Conservation (phyloP, 2,113 vertebrate genomes). For the Cyprinodon brontotheroides region DNA sequence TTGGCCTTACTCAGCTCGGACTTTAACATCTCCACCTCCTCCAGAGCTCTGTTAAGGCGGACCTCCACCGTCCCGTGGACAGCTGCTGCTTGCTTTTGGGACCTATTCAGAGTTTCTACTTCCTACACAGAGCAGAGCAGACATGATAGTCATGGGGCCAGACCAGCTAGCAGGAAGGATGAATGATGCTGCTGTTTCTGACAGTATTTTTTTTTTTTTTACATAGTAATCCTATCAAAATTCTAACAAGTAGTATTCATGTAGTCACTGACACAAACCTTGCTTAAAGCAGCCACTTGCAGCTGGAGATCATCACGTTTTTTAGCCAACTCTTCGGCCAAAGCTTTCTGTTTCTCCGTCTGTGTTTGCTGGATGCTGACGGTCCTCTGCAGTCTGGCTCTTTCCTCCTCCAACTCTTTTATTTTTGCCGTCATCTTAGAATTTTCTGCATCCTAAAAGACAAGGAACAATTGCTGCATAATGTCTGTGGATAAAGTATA, state of each 20-base stretch:
- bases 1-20: conserved; percentile 85
- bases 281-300: conserved; percentile 82
- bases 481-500: background rate
- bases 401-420: conserved; percentile 86
- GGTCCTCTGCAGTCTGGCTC: conserved; percentile 80
- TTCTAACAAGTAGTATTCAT: background rate
- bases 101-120: conserved; percentile 82
- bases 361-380: conserved; percentile 83
- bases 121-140: conserved; percentile 78
- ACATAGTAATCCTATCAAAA: background rate
- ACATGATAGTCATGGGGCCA: background rate
- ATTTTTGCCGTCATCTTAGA: conserved; percentile 78
- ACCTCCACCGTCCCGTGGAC: conserved; percentile 84
- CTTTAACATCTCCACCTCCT: conserved; percentile 88
- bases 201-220: background rate
- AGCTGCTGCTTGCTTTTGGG: conserved; percentile 84
- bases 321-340: conserved; percentile 84
- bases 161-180: background rate
- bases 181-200: background rate
- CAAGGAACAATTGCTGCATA: background rate
- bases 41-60: conserved; percentile 90
- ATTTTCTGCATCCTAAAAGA: conserved; percentile 87
- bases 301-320: conserved; percentile 84
- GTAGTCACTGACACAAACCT: conserved; percentile 74
- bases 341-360: conserved; percentile 85